Conservation (phyloP, 2,113 vertebrate genomes). For the Sturnus vulgaris region DNA sequence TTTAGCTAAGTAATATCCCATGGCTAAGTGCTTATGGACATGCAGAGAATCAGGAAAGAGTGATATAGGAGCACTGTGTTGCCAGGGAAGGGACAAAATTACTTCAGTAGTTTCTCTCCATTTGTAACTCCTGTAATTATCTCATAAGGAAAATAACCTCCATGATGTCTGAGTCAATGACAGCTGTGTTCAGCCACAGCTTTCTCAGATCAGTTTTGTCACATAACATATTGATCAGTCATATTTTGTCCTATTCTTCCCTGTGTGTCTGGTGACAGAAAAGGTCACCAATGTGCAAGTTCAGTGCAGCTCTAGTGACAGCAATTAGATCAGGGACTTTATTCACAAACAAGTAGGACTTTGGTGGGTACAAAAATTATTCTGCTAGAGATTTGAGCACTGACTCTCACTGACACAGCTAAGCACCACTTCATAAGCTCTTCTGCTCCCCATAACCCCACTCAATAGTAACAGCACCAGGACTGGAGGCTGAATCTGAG, state of each 20-base stretch:
- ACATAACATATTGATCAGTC: accelerated
- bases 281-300: not conserved
- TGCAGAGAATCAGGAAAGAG: not conserved
- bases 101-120: not conserved
- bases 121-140: not conserved
- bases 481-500: not conserved
- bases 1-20: not conserved
- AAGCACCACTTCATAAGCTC: not conserved
- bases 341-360: not conserved
- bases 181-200: not conserved
- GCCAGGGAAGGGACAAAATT: not conserved
- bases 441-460: not conserved
- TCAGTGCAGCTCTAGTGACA: not conserved
- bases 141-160: not conserved
- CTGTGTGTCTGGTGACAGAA: not conserved
- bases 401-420: not conserved
- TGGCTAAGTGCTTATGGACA: not conserved
- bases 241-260: not conserved
- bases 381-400: not conserved
- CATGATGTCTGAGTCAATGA: not conserved
- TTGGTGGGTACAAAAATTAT: not conserved
- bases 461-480: not conserved
- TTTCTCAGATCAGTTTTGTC: not conserved
- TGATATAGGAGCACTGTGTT: not conserved
- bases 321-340: accelerated